Base-by-base conservation (phyloP, 2,113 vertebrate genomes). In the Gymnogyps californianus region DNA sequence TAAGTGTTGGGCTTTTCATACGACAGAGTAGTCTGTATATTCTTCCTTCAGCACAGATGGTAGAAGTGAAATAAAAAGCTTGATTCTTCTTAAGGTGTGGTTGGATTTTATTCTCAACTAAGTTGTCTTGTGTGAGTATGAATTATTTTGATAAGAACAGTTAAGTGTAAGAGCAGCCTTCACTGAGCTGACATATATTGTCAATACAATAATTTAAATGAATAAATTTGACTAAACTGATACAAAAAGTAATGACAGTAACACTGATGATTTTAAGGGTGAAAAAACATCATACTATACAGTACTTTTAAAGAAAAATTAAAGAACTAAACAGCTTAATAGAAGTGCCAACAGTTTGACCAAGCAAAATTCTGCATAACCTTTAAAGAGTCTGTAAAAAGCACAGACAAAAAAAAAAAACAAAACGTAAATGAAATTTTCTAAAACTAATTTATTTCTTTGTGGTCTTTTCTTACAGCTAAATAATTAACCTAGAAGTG, bases 391-490 rank as follows among this genome's bases (percentile, higher is more conserved):
- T 7, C 12, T 61, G 8, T 49, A 40, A 21, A 78, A 65, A 92
- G 5, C 14, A 65, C 3, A 29, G 12, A 38, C 24, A 2, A 17
- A n/a, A 28, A 6, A 32, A 36, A 81, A 36, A 52, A 29, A 52
- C 5, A 28, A 54, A 59, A 54, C 6, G 6, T 1, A 22, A 34
- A 46, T 10, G 0, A 67, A 32, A 18, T 32, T 58, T 28, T 51
- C 34, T 40, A 32, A 32, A 59, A 36, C 47, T 34, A 4, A 19
- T 49, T 72, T 49, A 7, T 57, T 64, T 40, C 8, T 70, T 32
- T 34, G 6, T 34, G 10, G 3, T 57, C 5, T 83, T 81, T 75
- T 91, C 46, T 32, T 72, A 36, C 13, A 91, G 16, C 6, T 25
- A 67, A 15, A 1, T 32, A 54, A n/a, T 36, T 74, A 75, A 55